Base-by-base conservation (phyloP, 2,797 vertebrate species). In the Pangasius larnaudii region DNA sequence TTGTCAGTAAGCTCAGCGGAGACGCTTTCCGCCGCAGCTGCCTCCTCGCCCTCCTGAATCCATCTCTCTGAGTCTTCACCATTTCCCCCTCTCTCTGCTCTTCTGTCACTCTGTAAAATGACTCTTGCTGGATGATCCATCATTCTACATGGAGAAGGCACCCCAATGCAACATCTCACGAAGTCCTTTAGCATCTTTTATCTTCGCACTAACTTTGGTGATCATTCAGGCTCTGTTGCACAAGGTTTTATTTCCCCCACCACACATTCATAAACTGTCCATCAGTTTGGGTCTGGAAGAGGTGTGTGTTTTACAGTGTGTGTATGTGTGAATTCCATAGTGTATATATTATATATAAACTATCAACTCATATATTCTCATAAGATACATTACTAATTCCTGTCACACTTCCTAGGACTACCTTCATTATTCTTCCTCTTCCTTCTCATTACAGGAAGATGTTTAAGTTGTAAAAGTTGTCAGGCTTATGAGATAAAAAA, bases 21-120 rank as follows among this genome's bases (percentile, higher is more conserved):
- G 74, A 69, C 56, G 24, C 67, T 84, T 85, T 86, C 81, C 46
- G 59, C 86, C 65, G 82, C 88, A 89, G 71, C 90, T 86, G 83
- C 87, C 75, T 85, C 63, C 67, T 58, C 56, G 72, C 13, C 11
- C 30, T 36, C 80, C 58, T n/a, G 59, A 72, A 89, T 90, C 84
- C 79, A 85, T 90, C 85, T 77, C 77, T 36, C 56, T 33, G 39
- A 11, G 80, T 82, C 77, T n/a, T 39, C 5, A 36, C 87, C 84
- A 46, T 30, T 30, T 56, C 59, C 59, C 61, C 3, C 24, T 49
- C 36, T 65, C 65, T 85, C 42, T 72, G 46, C 65, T 63, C 74
- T 33, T 49, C 36, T 72, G 74, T 71, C 87, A 84, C 83, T 85
- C 87, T 39, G 79, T 39, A 51, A 71, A 80, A 77, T 59, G 74